These are phyloP conservation scores for Aphidius gifuensis DNA, from an alignment of 1,140 invertebrate species.

Conservation along the genomic window DNA sequence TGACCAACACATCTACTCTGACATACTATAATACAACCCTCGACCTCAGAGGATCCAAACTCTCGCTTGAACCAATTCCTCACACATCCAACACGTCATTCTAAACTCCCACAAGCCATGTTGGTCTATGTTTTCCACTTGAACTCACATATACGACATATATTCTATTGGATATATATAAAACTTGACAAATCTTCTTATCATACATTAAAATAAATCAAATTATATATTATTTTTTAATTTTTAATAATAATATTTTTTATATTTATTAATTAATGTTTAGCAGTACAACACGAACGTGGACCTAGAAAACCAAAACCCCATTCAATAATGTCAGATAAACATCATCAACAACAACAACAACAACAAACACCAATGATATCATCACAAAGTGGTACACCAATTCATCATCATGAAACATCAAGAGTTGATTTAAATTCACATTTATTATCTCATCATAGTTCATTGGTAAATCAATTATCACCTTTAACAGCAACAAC, in stretches of 20 bases:
- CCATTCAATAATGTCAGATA: constrained; percentile 44
- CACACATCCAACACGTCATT: constrained; percentile 9
- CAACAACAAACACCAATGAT: constrained; percentile 37
- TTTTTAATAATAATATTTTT: constrained; percentile 7
- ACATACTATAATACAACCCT: constrained; percentile 21
- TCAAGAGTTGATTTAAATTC: constrained; percentile 35
- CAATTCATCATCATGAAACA: constrained; percentile 34
- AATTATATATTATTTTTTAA: no score
- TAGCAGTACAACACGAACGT: constrained; percentile 96
- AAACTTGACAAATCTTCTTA: no score
- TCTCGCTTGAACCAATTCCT: constrained; percentile 6
- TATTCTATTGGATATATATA: no score
- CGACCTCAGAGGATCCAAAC: constrained; percentile 11
- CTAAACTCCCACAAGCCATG: neutral
- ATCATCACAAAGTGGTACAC: constrained; percentile 35
- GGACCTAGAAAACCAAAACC: constrained; percentile 89
- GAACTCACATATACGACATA: neutral
- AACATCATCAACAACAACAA: constrained; percentile 35
- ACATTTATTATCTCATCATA: constrained; percentile 29
- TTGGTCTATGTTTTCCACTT: no score
- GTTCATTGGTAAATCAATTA: constrained; percentile 28
- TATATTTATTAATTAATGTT: constrained; percentile 32
- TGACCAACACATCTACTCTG: constrained; percentile 29
- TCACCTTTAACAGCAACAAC: constrained; percentile 35
- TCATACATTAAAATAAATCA: no score